Base-by-base conservation (phyloP, 2,888 invertebrate species). In the Polydrusus tereticollis region DNA sequence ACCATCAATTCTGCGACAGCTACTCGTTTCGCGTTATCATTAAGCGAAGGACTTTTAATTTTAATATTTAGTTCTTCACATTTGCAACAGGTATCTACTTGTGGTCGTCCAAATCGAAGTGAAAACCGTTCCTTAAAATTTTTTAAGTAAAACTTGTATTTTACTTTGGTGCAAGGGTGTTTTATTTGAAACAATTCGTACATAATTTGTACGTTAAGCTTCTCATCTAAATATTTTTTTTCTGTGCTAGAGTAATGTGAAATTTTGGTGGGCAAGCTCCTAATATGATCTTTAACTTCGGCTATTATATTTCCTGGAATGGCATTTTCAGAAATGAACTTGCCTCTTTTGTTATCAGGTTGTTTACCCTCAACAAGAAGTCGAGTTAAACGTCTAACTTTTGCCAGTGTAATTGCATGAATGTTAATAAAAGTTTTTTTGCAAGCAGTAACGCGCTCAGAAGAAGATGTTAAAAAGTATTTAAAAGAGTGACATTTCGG, bases 241-340 rank as follows among this genome's bases (percentile, higher is more conserved):
- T 29, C 41, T 14, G n/a, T 59, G 36, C 64, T 21, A 43, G 2
- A 41, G 26, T 71, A 75, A 33, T 75, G 47, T 14, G 67, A 65
- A 12, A 50, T 41, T 70, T 75, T 74, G 4, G 50, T 52, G 18
- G 50, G 26, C 18, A 75, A 75, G 33, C 43, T 26, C 26, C 33
- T 57, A 21, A 75, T 75, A 29, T 75, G 70, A 23, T 70, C 69
- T 59, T 75, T 47, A 41, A 75, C 71, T 55, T 70, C 43, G 62
- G 65, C 45, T 36, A 75, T 18, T 55, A 14, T 29, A 29, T 55
- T 55, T 55, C 29, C 33, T 29, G 55, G 29, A 55, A 38, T 41
- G 4, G 38, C 38, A 38, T 59, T 38, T 36, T 23, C 23, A 59
- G 59, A 59, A 38, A 59, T 41, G 20, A 18, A 38, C 21, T 59